Conservation (phyloP, 2,797 vertebrate species). For the Lepus townsendii region DNA sequence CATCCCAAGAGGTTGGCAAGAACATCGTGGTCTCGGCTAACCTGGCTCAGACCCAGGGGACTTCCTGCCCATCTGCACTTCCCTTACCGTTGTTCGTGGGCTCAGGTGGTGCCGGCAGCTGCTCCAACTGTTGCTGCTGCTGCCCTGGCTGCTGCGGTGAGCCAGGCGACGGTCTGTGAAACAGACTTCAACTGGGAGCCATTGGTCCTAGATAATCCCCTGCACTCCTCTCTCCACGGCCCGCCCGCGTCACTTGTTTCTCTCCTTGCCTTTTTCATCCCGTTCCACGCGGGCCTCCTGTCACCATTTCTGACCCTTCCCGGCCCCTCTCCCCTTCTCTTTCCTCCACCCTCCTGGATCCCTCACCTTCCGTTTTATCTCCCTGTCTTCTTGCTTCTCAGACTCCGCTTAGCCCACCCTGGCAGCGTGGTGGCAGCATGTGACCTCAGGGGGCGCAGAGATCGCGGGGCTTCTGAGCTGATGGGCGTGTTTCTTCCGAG, state of each 20-base stretch:
- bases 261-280: not conserved
- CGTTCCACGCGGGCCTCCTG: not conserved
- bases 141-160: slow-evolving; percentile 44
- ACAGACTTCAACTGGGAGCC: slow-evolving; percentile 51
- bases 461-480: not conserved
- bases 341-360: not conserved
- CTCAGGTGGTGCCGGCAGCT: slow-evolving; percentile 67
- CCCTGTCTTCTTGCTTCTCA: not conserved
- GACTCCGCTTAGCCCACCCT: accelerated
- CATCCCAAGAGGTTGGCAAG: slow-evolving; percentile 9
- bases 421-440: not conserved
- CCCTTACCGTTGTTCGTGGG: slow-evolving; percentile 66
- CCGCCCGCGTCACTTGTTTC: not conserved
- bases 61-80: slow-evolving; percentile 78
- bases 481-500: not conserved
- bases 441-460: not conserved
- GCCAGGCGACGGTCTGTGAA: slow-evolving; percentile 49
- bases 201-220: not conserved
- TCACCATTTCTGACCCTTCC: not conserved
- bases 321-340: not conserved
- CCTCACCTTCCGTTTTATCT: not conserved
- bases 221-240: too few relatives aligned
- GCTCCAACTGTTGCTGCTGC: slow-evolving; percentile 69
- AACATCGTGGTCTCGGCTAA: not conserved
- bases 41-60: slow-evolving; percentile 61